Conservation (phyloP, 2,888 invertebrate species). For the Chloroclysta siterata region DNA sequence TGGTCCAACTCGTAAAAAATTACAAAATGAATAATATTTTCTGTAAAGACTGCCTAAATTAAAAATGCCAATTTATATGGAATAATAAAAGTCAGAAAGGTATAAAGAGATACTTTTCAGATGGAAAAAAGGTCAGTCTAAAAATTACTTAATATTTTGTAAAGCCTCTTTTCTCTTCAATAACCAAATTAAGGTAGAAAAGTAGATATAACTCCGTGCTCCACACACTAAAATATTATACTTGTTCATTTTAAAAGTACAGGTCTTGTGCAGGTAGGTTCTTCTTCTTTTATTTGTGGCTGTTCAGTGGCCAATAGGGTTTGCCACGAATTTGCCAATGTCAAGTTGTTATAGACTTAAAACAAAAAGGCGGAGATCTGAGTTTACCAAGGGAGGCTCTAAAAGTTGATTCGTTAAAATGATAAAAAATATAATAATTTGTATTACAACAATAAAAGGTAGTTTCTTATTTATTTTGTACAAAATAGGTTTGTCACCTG, state of each 20-base stretch:
- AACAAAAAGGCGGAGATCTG: too few relatives aligned
- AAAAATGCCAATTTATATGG: neutral
- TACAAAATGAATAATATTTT: neutral
- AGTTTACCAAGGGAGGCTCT: too few relatives aligned
- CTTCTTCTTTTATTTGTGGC: too few relatives aligned
- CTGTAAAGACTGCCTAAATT: neutral
- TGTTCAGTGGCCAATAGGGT: too few relatives aligned
- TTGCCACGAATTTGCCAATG: too few relatives aligned
- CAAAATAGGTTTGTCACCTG: constrained; percentile 10
- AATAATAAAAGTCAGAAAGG: constrained; percentile 8
- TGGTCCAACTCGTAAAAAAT: neutral
- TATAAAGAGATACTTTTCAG: constrained; percentile 4
- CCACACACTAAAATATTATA: neutral
- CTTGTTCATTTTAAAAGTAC: constrained; percentile 5
- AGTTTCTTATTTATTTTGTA: neutral
- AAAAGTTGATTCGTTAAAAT: too few relatives aligned
- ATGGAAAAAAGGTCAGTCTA: neutral
- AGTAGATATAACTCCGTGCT: neutral
- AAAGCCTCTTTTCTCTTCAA: constrained; percentile 2
- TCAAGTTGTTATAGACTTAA: too few relatives aligned
- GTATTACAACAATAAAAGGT: neutral
- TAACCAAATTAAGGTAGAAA: neutral
- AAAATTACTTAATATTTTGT: constrained; percentile 5
- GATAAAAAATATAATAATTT: too few relatives aligned
- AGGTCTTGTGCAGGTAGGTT: too few relatives aligned